These are phyloP conservation scores for Hypomecis atomaria DNA, from an alignment of 2,888 invertebrate genomes.

Conservation along the genomic window DNA sequence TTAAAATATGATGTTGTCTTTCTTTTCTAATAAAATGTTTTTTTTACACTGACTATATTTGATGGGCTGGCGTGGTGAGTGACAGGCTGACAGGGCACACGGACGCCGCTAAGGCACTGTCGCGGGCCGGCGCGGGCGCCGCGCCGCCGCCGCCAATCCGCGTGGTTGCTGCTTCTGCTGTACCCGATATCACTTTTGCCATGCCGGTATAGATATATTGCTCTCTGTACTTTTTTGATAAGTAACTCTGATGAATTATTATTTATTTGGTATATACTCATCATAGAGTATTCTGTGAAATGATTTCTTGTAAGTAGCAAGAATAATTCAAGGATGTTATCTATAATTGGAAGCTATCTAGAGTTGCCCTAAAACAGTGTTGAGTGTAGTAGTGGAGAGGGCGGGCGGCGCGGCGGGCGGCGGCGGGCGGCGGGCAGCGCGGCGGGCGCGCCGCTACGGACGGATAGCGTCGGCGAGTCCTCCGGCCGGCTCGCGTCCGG, in stretches of 20 bases:
- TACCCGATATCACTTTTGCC: neutral
- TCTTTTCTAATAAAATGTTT: neutral
- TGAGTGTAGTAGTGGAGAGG: neutral
- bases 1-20: no score
- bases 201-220: neutral
- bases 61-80: slow-evolving; percentile 16
- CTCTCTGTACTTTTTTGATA: neutral
- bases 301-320: no score
- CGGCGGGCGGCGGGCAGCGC: slow-evolving; percentile 47
- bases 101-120: slow-evolving; percentile 70
- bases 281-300: no score
- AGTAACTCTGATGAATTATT: no score
- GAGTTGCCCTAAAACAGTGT: no score
- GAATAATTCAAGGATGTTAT: no score
- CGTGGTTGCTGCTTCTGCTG: neutral
- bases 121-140: slow-evolving; percentile 56
- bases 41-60: neutral
- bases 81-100: slow-evolving; percentile 44
- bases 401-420: slow-evolving; percentile 32
- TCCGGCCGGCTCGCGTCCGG: slow-evolving; percentile 69
- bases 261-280: no score
- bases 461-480: slow-evolving; percentile 81
- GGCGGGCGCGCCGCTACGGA: slow-evolving; percentile 76
- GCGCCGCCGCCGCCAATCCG: slow-evolving; percentile 43
- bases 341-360: no score